Evolutionary conservation across 2,888 invertebrate genomes (phyloP).

Genomic region (Mesorhabditis sp.): DNA sequence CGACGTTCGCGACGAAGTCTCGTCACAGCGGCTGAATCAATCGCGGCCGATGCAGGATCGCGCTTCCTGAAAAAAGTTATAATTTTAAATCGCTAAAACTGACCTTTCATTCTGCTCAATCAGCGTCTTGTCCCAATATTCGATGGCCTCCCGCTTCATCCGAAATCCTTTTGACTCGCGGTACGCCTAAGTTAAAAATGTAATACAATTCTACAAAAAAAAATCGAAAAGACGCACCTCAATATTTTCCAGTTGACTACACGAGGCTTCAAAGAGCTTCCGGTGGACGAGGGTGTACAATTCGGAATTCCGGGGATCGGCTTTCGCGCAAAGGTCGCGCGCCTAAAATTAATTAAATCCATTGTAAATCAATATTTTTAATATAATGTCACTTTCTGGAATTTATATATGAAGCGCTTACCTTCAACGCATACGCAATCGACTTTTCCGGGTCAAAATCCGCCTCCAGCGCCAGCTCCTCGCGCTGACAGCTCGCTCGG

Average conservation of each 20-base stretch:
- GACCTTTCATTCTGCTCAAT: neutral
- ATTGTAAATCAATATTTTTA: no score
- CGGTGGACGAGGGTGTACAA: neutral
- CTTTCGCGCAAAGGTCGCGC: neutral
- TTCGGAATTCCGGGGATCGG: neutral
- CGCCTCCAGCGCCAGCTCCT: no score
- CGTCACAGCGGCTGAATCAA: neutral
- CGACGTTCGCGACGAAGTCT: constrained; percentile 2
- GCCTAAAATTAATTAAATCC: neutral
- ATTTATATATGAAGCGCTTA: no score
- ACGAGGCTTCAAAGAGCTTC: neutral
- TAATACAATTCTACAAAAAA: neutral
- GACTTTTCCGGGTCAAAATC: no score
- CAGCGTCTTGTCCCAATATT: neutral
- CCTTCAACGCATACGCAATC: no score
- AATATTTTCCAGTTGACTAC: neutral
- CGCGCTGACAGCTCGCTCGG: no score
- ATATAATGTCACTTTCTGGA: no score
- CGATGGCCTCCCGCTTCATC: constrained; percentile 19
- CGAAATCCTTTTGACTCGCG: constrained; percentile 18
- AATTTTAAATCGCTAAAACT: neutral
- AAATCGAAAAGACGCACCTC: neutral
- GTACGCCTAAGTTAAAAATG: constrained; percentile 14
- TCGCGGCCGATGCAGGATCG: neutral
- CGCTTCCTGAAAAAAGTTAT: constrained; percentile 1